Conservation (phyloP, 2,113 vertebrate species). For the Toxotes jaculatrix region DNA sequence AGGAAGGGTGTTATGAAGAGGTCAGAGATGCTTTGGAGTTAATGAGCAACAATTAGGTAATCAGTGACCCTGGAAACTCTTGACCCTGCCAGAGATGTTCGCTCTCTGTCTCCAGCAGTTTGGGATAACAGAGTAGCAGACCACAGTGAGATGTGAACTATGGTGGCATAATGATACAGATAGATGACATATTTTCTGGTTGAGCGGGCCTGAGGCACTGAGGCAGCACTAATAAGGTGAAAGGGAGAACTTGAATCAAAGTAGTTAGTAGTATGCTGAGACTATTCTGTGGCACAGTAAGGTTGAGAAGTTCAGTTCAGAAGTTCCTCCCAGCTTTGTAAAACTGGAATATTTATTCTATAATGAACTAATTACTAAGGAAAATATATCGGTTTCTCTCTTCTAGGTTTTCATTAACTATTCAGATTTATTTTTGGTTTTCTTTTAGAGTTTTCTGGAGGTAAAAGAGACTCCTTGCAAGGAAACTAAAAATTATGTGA, state of each 20-base stretch:
- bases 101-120: conserved; percentile 17
- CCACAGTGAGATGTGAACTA: conserved; percentile 18
- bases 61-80: conserved; percentile 57
- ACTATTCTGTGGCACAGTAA: conserved; percentile 1
- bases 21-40: conserved; percentile 54
- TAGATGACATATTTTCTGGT: conserved; percentile 65
- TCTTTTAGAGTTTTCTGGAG: background rate
- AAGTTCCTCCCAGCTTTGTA: conserved; percentile 8
- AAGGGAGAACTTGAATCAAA: conserved; percentile 38
- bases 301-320: conserved; percentile 12
- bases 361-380: too few species aligned
- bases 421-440: background rate
- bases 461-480: background rate
- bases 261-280: background rate
- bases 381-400: background rate
- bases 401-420: background rate
- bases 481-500: too few species aligned
- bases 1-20: conserved; percentile 28
- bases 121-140: conserved; percentile 51
- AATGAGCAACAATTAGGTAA: conserved; percentile 75
- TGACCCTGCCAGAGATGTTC: conserved; percentile 29
- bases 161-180: conserved; percentile 60
- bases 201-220: conserved; percentile 49
- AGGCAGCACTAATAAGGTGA: conserved; percentile 71
- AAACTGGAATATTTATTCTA: too few species aligned